Evolutionary conservation across 1,140 invertebrate genomes (phyloP), one percentile per base, ranked within the genome.

Genomic region (Phymastichus coffea): DNA sequence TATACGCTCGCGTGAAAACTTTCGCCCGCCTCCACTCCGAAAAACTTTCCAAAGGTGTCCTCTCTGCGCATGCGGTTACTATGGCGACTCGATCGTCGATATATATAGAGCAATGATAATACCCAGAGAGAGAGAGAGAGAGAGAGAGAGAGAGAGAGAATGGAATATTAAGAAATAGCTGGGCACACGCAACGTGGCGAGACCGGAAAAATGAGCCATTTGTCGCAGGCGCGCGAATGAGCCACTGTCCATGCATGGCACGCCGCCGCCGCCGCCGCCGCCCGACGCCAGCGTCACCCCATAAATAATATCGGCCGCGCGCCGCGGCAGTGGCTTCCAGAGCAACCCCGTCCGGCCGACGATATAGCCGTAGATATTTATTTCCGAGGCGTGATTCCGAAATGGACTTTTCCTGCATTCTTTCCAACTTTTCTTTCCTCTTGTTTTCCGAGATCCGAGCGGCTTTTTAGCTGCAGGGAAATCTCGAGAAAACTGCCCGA

Each of bases 151-250:
- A 44, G 6, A 15, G 40, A 12, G 28, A 33, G 28, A 33, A 6
- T 33, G 28, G 72, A 74, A 77, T 77, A 75, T 75, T 75, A 74
- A 76, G 74, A 75, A 77, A 76, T 76, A 71, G 67, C 70, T 71
- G 63, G 58, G 59, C 66, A 72, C 69, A 70, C 66, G 71, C 70
- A 58, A 67, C 61, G 70, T 69, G 71, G 70, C 67, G 66, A 70
- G 70, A 72, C 68, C 72, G n/a, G 7, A 43, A n/a, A n/a, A n/a
- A n/a, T n/a, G n/a, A n/a, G n/a, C n/a, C 66, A 68, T 70, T 64
- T 70, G 64, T 54, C 51, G 47, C 19, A 26, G 61, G 15, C 47
- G 38, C 35, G 14, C 25, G 64, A 77, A 77, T 70, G 66, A 76
- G 73, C 68, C 61, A 69, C 71, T 76, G 74, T 74, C 71, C 69